Base-by-base conservation (phyloP, 2,113 vertebrate species). In the Triplophysa tibetana region DNA sequence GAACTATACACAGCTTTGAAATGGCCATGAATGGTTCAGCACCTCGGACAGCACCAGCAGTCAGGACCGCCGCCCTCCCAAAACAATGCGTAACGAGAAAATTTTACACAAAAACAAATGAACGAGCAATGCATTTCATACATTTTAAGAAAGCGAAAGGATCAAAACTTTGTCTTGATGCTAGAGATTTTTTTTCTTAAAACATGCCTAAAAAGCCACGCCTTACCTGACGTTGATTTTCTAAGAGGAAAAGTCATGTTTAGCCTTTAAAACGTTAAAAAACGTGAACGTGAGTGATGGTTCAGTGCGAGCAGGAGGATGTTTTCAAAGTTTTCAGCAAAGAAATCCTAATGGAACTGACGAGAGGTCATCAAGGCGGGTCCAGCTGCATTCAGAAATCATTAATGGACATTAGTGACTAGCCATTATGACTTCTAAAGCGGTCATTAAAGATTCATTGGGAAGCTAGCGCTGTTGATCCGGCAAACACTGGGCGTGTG, bases 381-480 rank as follows among this genome's bases (percentile, higher is more conserved):
- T 94, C 92, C 92, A 91, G 91, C 78, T 93, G 92, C 95, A 94
- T 94, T 94, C 90, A 94, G 94, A 95, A 95, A 97, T 97, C 96
- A 95, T 98, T 97, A 97, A 91, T 95, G 96, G 95, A 95, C 96
- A 97, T 99, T 97, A 98, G 94, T 94, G 95, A 96, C 94, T 94
- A 94, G 89, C 96, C 95, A 96, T 98, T 96, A 96, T 93, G 95
- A 95, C 95, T 96, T 93, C 94, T 93, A 93, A 93, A 95, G 90
- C 70, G 93, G 90, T 95, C 96, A 98, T 99, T 96, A 98, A 98
- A 96, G 94, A 96, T 99, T 97, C 93, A 98, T 99, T 89, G 93
- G 77, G 92, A 90, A 93, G 43, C 43, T 45, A 45, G 91, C 92
- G 89, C 92, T 90, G 91, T 93, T 92, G 91, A 93, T 94, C 94